A percentile compares a stretch with the other conserved stretches of the same genome.
These are phyloP conservation scores for Gymnoscopelus microlampas DNA, from an alignment of 2,797 vertebrate species.

Conservation along the genomic window DNA sequence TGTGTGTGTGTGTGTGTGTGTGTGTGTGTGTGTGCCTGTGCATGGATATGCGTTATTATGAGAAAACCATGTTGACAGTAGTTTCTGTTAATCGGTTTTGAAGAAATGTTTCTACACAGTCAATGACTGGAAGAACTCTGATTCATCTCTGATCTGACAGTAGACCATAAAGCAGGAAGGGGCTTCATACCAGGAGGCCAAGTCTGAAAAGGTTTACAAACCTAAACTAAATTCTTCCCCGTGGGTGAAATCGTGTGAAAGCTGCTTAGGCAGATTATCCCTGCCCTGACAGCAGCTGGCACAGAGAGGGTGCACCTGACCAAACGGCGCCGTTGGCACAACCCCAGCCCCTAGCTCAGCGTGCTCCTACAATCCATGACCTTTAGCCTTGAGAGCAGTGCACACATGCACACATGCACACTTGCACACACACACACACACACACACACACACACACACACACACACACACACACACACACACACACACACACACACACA, in stretches of 20 bases:
- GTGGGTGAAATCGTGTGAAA: conserved; percentile 79
- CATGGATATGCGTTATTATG: too few relatives aligned
- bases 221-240: conserved; percentile 71
- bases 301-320: conserved; percentile 74
- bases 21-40: too few relatives aligned
- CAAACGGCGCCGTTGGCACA: conserved; percentile 73
- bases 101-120: too few relatives aligned
- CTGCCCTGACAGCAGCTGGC: conserved; percentile 73
- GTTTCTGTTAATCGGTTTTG: too few relatives aligned
- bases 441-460: not conserved
- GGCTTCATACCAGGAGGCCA: conserved; percentile 35
- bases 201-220: conserved; percentile 76
- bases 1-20: too few relatives aligned
- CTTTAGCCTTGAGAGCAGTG: conserved; percentile 62
- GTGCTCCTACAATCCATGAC: conserved; percentile 73
- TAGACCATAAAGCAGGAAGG: conserved; percentile 65
- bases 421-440: not conserved
- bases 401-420: not conserved
- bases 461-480: too few relatives aligned
- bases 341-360: conserved; percentile 61
- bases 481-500: too few relatives aligned
- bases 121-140: conserved; percentile 12
- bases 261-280: conserved; percentile 84
- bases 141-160: conserved; percentile 28
- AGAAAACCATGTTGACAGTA: too few relatives aligned